Conservation (phyloP, 2,797 vertebrate genomes). For the Sebastes variabilis region DNA sequence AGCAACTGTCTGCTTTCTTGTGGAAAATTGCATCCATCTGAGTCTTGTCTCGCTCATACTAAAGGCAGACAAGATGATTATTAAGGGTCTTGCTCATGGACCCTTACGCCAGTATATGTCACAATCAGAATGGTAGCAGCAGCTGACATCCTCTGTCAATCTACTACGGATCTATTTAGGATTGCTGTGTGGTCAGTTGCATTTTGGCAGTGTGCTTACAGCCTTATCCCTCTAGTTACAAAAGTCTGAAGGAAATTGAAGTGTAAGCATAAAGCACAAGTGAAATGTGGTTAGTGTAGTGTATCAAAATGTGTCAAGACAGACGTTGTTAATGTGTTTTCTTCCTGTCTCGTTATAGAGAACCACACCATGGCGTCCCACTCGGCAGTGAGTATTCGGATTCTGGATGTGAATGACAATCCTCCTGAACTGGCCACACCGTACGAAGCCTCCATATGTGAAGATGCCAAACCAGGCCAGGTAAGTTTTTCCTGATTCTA, state of each 20-base stretch:
- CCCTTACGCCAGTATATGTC: background rate
- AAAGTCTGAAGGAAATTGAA: background rate
- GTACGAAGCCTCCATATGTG: conserved; percentile 93
- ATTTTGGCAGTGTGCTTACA: background rate
- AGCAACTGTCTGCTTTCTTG: conserved; percentile 1
- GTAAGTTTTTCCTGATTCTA: conserved; percentile 69
- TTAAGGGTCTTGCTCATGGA: background rate
- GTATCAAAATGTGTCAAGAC: background rate
- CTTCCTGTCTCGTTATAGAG: conserved; percentile 79
- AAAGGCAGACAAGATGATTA: background rate
- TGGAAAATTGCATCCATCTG: conserved; percentile 21
- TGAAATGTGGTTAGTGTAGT: background rate
- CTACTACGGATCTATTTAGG: background rate
- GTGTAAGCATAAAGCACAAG: background rate
- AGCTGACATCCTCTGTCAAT: conserved; percentile 3
- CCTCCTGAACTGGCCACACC: conserved; percentile 95
- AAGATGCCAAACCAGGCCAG: conserved; percentile 97
- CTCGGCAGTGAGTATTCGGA: conserved; percentile 91
- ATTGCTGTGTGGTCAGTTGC: conserved; percentile 5
- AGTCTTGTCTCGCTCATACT: conserved; percentile 2
- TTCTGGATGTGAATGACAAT: conserved; percentile 98
- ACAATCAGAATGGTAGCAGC: conserved; percentile 7
- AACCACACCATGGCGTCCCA: conserved; percentile 90
- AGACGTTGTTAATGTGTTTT: background rate
- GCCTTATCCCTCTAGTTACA: background rate